Evolutionary conservation across 2,888 invertebrate species (phyloP).

Genomic region (Archips crataeganus): DNA sequence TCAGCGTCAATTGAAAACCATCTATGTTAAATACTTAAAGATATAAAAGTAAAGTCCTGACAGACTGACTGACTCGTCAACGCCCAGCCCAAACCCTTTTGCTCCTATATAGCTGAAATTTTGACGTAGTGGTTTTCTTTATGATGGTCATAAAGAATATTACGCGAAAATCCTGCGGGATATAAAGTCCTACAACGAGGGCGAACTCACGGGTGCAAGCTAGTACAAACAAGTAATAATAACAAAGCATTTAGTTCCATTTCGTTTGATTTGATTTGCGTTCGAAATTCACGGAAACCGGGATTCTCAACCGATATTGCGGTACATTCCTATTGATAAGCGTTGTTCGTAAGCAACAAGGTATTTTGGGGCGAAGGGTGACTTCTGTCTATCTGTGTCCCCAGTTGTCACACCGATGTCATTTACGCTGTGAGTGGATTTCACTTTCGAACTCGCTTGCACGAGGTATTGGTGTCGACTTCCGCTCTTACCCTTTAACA

Average conservation of each 20-base stretch:
- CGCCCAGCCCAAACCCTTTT: too few species aligned
- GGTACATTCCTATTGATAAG: constrained; percentile 1
- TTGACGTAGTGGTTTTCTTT: too few species aligned
- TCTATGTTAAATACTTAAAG: too few species aligned
- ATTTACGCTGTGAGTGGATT: constrained; percentile 24
- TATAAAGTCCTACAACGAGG: too few species aligned
- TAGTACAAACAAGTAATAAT: too few species aligned
- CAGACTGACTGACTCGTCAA: too few species aligned
- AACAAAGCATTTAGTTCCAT: neutral
- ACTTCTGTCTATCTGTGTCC: constrained; percentile 17
- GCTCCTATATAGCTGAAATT: too few species aligned
- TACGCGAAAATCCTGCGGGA: too few species aligned
- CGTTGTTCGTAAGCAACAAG: constrained; percentile 11
- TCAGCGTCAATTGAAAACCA: neutral
- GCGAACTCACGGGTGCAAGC: too few species aligned
- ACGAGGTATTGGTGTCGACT: constrained; percentile 14
- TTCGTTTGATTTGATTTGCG: neutral
- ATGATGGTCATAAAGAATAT: too few species aligned
- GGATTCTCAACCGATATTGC: neutral
- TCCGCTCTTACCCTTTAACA: neutral
- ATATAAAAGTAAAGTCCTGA: too few species aligned
- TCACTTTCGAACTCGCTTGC: neutral
- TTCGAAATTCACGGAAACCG: neutral
- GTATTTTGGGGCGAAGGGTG: constrained; percentile 29
- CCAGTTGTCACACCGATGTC: constrained; percentile 38